phyloP scores from a whole-genome alignment of 1,140 invertebrate genomes.

The Hestina assimilis region DNA sequence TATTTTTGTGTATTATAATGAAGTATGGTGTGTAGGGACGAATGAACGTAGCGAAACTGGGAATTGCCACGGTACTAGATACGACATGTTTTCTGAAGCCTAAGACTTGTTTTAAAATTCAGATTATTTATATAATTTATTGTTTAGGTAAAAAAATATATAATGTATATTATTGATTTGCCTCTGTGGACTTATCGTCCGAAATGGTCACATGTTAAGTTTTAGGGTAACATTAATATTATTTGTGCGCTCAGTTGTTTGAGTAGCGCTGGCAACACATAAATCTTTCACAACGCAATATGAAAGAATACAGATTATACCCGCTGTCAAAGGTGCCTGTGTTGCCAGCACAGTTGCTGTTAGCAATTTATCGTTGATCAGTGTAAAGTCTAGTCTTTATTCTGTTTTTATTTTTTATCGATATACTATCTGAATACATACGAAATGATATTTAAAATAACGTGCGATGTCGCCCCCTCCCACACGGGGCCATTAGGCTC shows the following conservation, averaged over 20 bases:
- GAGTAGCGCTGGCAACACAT: slow-evolving; percentile 32
- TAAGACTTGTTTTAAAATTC: slow-evolving; percentile 76
- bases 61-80: slow-evolving; percentile 52
- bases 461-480: slow-evolving; percentile 51
- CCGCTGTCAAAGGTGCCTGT: neutral
- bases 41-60: slow-evolving; percentile 38
- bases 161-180: slow-evolving; percentile 58
- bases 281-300: neutral
- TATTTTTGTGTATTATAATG: slow-evolving; percentile 24
- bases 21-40: slow-evolving; percentile 23
- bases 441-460: slow-evolving; percentile 72
- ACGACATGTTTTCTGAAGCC: slow-evolving; percentile 62
- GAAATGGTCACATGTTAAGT: slow-evolving; percentile 42
- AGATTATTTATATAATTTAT: slow-evolving; percentile 78
- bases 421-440: slow-evolving; percentile 69
- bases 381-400: slow-evolving; percentile 80
- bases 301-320: neutral
- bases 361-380: slow-evolving; percentile 75
- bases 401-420: slow-evolving; percentile 74
- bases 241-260: slow-evolving; percentile 45
- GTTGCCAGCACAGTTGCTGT: slow-evolving; percentile 48
- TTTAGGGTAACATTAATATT: slow-evolving; percentile 39
- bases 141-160: slow-evolving; percentile 64
- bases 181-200: slow-evolving; percentile 40
- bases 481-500: slow-evolving; percentile 54